These are phyloP conservation scores for Dryas iulia DNA, from an alignment of 1,140 invertebrate genomes.

Conservation along the genomic window DNA sequence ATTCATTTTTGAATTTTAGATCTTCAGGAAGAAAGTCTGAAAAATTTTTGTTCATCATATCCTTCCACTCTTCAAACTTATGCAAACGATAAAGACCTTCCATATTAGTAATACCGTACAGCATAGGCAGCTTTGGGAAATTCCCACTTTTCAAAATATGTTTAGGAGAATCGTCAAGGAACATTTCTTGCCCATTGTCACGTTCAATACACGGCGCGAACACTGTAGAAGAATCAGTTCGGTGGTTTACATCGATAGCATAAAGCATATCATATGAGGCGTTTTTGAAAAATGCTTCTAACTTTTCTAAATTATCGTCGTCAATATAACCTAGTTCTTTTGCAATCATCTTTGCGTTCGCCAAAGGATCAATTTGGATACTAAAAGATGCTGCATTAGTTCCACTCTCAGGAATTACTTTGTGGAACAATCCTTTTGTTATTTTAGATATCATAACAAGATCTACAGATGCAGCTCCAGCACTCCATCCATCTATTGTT, in stretches of 20 bases:
- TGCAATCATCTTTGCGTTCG: slow-evolving; percentile 35
- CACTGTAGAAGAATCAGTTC: slow-evolving; percentile 21
- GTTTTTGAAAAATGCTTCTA: slow-evolving; percentile 46
- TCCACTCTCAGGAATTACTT: slow-evolving; percentile 46
- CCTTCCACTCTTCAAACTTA: slow-evolving; percentile 34
- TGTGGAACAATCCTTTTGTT: slow-evolving; percentile 43
- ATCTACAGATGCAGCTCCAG: slow-evolving; percentile 41
- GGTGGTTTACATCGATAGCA: slow-evolving; percentile 13
- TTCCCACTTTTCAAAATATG: slow-evolving; percentile 43
- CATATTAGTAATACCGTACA: slow-evolving; percentile 42
- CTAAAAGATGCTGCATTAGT: slow-evolving; percentile 20
- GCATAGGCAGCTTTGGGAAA: slow-evolving; percentile 39
- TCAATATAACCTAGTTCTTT: slow-evolving; percentile 33
- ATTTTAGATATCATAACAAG: slow-evolving; percentile 41
- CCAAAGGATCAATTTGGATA: slow-evolving; percentile 40
- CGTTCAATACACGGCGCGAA: slow-evolving; percentile 49
- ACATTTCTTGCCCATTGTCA: slow-evolving; percentile 29
- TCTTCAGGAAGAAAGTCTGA: slow-evolving; percentile 36
- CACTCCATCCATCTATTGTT: slow-evolving; percentile 46
- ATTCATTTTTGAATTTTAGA: slow-evolving; percentile 29
- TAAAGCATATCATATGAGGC: slow-evolving; percentile 19
- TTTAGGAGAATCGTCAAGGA: slow-evolving; percentile 36
- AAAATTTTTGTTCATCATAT: slow-evolving; percentile 43
- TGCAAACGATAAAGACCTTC: slow-evolving; percentile 37
- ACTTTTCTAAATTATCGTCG: slow-evolving; percentile 35